These are phyloP conservation scores for Stictocephala bisonia DNA, from an alignment of 2,888 invertebrate species.

Conservation along the genomic window DNA sequence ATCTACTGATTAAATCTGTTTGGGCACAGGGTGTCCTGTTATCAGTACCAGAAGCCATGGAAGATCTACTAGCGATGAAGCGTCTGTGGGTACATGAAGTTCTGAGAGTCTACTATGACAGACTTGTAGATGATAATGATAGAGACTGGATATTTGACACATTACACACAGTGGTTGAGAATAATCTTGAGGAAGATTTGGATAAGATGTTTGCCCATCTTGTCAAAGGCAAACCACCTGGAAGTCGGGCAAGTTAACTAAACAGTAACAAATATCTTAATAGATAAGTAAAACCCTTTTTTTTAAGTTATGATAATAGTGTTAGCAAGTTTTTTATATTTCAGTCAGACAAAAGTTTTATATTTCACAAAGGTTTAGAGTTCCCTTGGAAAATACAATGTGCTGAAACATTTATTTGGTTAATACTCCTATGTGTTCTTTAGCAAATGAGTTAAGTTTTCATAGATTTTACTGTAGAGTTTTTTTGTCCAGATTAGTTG, in stretches of 20 bases:
- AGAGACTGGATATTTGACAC: conserved; percentile 82
- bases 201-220: conserved; percentile 78
- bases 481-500: no score
- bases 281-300: no score
- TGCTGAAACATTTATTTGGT: no score
- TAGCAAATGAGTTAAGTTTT: no score
- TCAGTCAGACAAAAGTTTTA: no score
- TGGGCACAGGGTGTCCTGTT: conserved; percentile 81
- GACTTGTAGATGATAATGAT: conserved; percentile 87
- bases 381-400: no score
- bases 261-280: no score
- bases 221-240: conserved; percentile 59
- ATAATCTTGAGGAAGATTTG: conserved; percentile 75
- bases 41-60: conserved; percentile 92
- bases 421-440: no score
- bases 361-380: no score
- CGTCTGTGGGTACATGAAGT: conserved; percentile 96
- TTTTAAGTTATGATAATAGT: no score
- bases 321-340: no score
- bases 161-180: conserved; percentile 71
- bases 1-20: background rate
- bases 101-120: conserved; percentile 91
- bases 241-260: conserved; percentile 55
- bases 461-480: no score
- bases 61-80: conserved; percentile 86